Evolutionary conservation across 2,888 invertebrate species (phyloP), one percentile per base, ranked within the genome.

Genomic region (Sinotaia quadrata): DNA sequence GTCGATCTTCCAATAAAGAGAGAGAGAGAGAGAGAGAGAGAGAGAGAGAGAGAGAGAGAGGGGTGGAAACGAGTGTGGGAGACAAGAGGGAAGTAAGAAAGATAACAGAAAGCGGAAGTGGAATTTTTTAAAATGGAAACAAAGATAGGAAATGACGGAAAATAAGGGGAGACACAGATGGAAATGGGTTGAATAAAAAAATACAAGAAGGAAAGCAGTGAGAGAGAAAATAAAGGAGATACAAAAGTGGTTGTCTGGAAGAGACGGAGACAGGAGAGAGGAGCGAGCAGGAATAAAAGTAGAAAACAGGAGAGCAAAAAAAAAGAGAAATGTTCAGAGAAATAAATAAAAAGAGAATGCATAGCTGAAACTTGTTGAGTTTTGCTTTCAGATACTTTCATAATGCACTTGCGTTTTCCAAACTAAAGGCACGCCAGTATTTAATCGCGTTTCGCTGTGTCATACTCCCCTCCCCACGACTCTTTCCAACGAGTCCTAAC

Each of bases 1-100:
- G n/a, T n/a, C n/a, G n/a, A n/a, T n/a, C n/a, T n/a, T n/a, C n/a
- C n/a, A n/a, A 34, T 10, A 47, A 18, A 51, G 34, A 62, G 51
- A 34, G 34, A 62, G 51, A 51, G 21, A 51, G n/a, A 34, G 34
- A 62, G 51, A 51, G 34, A 31, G 34, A 41, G 51, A 12, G 21
- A 31, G 47, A 24, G 15, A 36, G 21, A 44, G 44, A 37, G 37
- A 60, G 44, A 44, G 21, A 60, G 60, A 41, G 60, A 60, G 31
- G 33, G 21, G 24, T 27, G 5, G 1, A 44, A 49, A 10, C 5
- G 44, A 4, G n/a, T 4, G 29, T 4, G 29, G 3, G 8, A 10
- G 29, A 2, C 5, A 41, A 36, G 41, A 24, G 27, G 60, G 29
- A 18, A 27, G 27, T 44, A 15, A 60, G 44, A 44, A 24, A 12